Percentiles rank a stretch among this genome's conserved stretches.
Evolutionary conservation across 2,797 vertebrate genomes (phyloP).

Genomic region (Bovichtus variegatus): DNA sequence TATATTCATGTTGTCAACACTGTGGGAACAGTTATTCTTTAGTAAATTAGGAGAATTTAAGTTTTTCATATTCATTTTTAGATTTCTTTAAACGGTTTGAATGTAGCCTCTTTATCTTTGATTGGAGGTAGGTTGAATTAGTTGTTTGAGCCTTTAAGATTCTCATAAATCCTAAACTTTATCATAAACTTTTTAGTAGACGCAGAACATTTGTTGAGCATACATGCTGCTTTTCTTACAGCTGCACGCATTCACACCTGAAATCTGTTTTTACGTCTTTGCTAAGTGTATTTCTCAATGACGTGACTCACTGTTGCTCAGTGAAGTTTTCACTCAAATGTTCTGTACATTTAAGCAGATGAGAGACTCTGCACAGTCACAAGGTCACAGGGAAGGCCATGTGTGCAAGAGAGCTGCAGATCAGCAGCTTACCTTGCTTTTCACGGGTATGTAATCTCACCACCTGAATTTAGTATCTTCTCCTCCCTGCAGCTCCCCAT

Average conservation of each 20-base stretch:
- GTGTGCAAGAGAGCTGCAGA: conserved; percentile 43
- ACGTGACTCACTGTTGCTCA: too few species aligned
- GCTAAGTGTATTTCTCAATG: background rate
- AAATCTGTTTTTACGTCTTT: background rate
- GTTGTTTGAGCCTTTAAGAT: background rate
- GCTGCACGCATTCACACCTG: background rate
- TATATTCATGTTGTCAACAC: background rate
- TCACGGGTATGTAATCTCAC: conserved; percentile 56
- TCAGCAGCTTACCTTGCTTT: conserved; percentile 59
- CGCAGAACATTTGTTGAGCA: background rate
- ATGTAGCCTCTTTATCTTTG: background rate
- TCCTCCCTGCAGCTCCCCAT: conserved; percentile 3
- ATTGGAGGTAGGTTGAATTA: background rate
- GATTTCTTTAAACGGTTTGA: too few species aligned
- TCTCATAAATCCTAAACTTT: background rate
- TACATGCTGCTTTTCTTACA: background rate
- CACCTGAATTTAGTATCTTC: conserved; percentile 17
- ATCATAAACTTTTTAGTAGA: too few species aligned
- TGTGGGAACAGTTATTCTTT: background rate
- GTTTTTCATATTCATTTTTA: background rate
- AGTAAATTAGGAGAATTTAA: background rate
- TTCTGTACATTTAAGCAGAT: background rate
- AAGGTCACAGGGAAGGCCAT: conserved; percentile 24
- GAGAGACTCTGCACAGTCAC: background rate
- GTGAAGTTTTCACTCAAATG: background rate